A percentile compares a stretch with the other conserved stretches of the same genome.
phyloP scores from a whole-genome alignment of 2,888 invertebrate genomes.

The Meiosimyza decipiens region DNA sequence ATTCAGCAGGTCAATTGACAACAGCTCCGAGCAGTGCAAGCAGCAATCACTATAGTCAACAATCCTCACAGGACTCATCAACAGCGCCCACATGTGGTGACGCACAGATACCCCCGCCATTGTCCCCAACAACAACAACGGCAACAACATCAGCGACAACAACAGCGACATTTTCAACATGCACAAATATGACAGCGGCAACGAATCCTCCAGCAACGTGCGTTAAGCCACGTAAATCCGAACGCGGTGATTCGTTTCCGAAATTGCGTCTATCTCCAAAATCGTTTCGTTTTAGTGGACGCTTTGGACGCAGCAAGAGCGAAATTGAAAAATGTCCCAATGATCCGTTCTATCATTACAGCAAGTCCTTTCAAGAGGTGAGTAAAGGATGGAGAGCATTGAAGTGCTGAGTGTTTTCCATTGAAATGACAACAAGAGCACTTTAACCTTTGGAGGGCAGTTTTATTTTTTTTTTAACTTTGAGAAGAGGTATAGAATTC shows the following conservation, averaged over 20 bases:
- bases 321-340: constrained; percentile 63
- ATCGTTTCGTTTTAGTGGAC: constrained; percentile 64
- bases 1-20: not conserved
- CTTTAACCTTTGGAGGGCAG: not conserved
- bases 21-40: constrained; percentile 3
- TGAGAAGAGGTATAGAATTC: not conserved
- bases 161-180: constrained; percentile 13
- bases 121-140: constrained; percentile 14
- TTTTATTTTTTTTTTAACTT: too few species aligned
- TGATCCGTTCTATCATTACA: constrained; percentile 62
- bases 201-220: constrained; percentile 9
- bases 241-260: constrained; percentile 63
- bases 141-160: constrained; percentile 3
- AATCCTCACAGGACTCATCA: constrained; percentile 12
- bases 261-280: constrained; percentile 65
- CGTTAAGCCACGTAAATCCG: constrained; percentile 56
- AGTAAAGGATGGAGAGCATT: constrained; percentile 32
- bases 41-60: constrained; percentile 18
- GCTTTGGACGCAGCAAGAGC: constrained; percentile 66
- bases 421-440: not conserved
- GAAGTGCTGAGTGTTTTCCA: not conserved
- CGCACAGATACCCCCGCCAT: constrained; percentile 10
- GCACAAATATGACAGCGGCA: constrained; percentile 14
- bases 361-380: constrained; percentile 66
- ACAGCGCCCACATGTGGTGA: not conserved